Evolutionary conservation across 2,888 invertebrate genomes (phyloP).

Genomic region (Chalcis sispes): DNA sequence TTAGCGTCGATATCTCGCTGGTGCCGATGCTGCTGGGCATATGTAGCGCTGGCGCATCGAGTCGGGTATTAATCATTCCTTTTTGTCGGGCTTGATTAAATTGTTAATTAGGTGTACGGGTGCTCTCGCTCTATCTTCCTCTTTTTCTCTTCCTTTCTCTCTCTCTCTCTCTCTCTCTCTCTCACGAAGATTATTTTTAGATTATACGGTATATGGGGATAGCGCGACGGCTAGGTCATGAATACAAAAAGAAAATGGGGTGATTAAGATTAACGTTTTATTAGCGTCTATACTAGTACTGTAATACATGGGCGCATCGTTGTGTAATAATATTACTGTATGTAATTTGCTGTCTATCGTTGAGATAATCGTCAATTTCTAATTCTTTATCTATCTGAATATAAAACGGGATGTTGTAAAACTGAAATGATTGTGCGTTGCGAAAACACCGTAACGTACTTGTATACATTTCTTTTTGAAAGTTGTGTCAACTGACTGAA

Average conservation of each 20-base stretch:
- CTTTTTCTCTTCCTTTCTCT: no score
- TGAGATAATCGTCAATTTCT: no score
- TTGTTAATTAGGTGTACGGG: not conserved
- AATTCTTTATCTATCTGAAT: no score
- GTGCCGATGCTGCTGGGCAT: not conserved
- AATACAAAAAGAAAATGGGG: not conserved
- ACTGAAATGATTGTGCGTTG: no score
- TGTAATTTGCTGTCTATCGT: not conserved
- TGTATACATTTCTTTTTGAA: no score
- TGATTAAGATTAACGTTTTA: not conserved
- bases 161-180: no score
- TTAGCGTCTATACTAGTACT: no score
- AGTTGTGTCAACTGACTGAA: no score
- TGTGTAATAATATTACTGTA: not conserved
- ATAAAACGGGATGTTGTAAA: no score
- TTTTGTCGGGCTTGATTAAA: not conserved
- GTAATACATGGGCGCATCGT: not conserved
- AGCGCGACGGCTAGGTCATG: not conserved
- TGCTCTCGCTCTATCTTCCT: not conserved
- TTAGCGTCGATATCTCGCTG: conserved; percentile 10
- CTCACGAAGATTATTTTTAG: not conserved
- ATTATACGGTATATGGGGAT: not conserved
- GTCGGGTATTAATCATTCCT: not conserved
- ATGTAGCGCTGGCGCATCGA: not conserved
- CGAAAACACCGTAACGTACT: no score